Evolutionary conservation across 2,113 vertebrate genomes (phyloP), one percentile per base, ranked within the genome.

Genomic region (Xenopus borealis): DNA sequence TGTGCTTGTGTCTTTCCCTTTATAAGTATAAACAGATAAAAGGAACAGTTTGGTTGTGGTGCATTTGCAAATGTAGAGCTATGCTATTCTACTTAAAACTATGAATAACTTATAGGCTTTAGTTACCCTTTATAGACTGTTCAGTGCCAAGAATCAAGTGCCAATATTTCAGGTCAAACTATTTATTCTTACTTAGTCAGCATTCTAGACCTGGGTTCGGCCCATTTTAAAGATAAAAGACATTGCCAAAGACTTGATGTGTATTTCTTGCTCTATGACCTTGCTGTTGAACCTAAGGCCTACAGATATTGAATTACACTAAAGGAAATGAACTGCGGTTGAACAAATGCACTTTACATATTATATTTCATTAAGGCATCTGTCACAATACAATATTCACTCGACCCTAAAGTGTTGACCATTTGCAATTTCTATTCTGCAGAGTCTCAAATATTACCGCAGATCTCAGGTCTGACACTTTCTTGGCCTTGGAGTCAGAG

Each of bases 401-500:
- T 59, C 40, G 45, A 66, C 50, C n/a, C 12, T 4, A n/a, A 67
- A 50, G 53, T 59, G 27, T 67, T 18, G 46, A 67, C 23, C 52
- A 68, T 50, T 67, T 62, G n/a, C 62, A 61, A n/a, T 61, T 52
- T 68, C 65, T 10, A 19, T 65, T 62, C 23, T 50, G 4, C 53
- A 33, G 23, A 18, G 55, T 50, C 18, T 62, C 10, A 12, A 9
- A 33, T 52, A 18, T 67, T 61, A 11, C 8, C 12, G n/a, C 17
- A 12, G 16, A 19, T 27, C 45, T 33, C 30, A 45, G 3, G 57
- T 13, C 10, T 75, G 66, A 75, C 66, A 69, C 53, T 69, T 68
- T 62, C 53, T 62, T 67, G 72, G 72, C 63, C 52, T 59, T n/a
- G 19, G 12, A 55, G 45, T 66, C 81, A 72, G 59, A 69, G 58